Conservation (phyloP, 2,113 vertebrate species). For the Thermophis baileyi region DNA sequence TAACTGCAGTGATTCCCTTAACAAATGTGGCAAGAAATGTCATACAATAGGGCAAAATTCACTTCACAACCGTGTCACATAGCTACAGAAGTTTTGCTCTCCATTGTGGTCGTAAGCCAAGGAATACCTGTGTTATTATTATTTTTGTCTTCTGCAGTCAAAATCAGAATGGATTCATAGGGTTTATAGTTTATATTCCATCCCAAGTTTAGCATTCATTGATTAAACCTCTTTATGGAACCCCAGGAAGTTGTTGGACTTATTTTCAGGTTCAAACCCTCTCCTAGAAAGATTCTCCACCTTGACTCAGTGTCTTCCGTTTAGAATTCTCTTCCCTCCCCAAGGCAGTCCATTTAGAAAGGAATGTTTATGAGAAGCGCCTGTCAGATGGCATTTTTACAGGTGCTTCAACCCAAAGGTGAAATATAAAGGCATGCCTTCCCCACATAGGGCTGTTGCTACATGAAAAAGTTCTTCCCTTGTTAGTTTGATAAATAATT, state of each 20-base stretch:
- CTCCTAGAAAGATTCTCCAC: constrained; percentile 53
- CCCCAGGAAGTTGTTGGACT: constrained; percentile 49
- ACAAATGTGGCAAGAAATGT: too few species aligned
- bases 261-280: constrained; percentile 47
- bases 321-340: constrained; percentile 47
- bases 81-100: too few species aligned
- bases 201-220: constrained; percentile 63
- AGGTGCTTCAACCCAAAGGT: constrained; percentile 88
- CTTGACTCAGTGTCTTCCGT: constrained; percentile 57
- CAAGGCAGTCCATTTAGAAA: constrained; percentile 81
- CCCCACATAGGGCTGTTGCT: constrained; percentile 83
- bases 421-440: constrained; percentile 95
- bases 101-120: too few species aligned
- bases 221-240: constrained; percentile 52
- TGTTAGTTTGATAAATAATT: constrained; percentile 99
- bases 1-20: too few species aligned
- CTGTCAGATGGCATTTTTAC: constrained; percentile 90
- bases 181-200: constrained; percentile 41
- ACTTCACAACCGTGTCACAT: too few species aligned
- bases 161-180: constrained; percentile 10
- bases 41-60: too few species aligned
- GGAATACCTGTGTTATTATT: too few species aligned
- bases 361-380: constrained; percentile 86
- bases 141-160: background rate
- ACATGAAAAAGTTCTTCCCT: constrained; percentile 89